A percentile compares a stretch with the other conserved stretches of the same genome.
Evolutionary conservation across 2,888 invertebrate species (phyloP).

Genomic region (Sturmia bella): DNA sequence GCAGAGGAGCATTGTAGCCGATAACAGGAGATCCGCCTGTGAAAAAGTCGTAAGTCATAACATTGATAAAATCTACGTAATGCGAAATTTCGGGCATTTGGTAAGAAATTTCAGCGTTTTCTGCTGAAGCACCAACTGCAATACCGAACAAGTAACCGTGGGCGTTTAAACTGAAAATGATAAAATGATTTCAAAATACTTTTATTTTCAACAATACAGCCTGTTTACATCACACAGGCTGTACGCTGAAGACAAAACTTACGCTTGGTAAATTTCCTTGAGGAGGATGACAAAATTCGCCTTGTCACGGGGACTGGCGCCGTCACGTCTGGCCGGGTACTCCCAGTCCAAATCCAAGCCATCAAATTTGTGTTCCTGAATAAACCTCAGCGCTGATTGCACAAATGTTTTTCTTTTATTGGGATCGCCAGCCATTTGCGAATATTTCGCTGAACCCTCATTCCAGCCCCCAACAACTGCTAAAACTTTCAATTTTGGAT

Average conservation of each 20-base stretch:
- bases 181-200: too few species aligned
- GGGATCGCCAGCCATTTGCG: constrained; percentile 89
- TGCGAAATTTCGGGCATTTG: constrained; percentile 74
- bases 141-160: constrained; percentile 83
- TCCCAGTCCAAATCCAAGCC: constrained; percentile 98
- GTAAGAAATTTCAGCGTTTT: constrained; percentile 72
- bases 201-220: too few species aligned
- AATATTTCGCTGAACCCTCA: constrained; percentile 94
- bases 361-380: constrained; percentile 90
- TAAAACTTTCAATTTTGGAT: constrained; percentile 85
- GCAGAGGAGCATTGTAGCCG: constrained; percentile 75
- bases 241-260: neutral
- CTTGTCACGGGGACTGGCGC: constrained; percentile 70
- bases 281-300: constrained; percentile 71
- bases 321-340: constrained; percentile 86
- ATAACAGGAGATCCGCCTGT: constrained; percentile 69
- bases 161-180: too few species aligned
- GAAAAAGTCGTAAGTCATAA: constrained; percentile 77
- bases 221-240: too few species aligned
- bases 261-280: constrained; percentile 72
- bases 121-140: constrained; percentile 80
- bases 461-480: constrained; percentile 97
- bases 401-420: constrained; percentile 88
- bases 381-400: constrained; percentile 87
- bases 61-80: constrained; percentile 75